Conservation (phyloP, 2,113 vertebrate genomes). For the Gobiocypris rarus region DNA sequence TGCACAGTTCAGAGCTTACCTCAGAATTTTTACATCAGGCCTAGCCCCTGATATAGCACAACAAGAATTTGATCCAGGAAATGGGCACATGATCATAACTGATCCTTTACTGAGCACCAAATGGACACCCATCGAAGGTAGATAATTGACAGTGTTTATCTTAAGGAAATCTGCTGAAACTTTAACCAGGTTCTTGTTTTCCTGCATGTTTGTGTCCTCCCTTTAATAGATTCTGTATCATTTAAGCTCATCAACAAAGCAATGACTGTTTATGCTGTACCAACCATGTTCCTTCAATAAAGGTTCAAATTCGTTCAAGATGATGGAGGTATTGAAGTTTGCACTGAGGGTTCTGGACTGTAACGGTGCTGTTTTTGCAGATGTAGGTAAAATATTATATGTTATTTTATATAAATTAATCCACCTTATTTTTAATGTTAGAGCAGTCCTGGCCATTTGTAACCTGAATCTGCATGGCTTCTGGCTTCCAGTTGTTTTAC, state of each 20-base stretch:
- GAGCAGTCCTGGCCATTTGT: too few relatives aligned
- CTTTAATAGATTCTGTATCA: too few relatives aligned
- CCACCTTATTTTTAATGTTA: too few relatives aligned
- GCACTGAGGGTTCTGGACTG: conserved; percentile 64
- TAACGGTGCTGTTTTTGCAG: conserved; percentile 56
- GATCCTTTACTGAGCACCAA: conserved; percentile 27
- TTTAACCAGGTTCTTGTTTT: too few relatives aligned
- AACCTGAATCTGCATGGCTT: too few relatives aligned
- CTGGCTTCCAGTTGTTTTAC: too few relatives aligned
- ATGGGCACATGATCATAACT: conserved; percentile 6
- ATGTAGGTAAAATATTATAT: conserved; percentile 64
- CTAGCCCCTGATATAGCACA: conserved; percentile 55
- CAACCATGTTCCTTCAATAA: conserved; percentile 37
- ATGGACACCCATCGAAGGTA: conserved; percentile 70
- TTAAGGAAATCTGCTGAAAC: too few relatives aligned
- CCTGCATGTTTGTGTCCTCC: too few relatives aligned
- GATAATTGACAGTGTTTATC: conserved; percentile 42
- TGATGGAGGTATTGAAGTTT: conserved; percentile 68
- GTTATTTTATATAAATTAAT: not conserved
- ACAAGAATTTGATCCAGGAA: not conserved
- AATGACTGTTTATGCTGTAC: too few relatives aligned
- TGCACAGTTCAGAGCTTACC: conserved; percentile 63
- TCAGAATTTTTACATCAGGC: conserved; percentile 67
- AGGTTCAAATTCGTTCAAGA: conserved; percentile 50
- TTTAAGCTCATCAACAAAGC: too few relatives aligned